These are phyloP conservation scores for Galaxias olidus DNA, from an alignment of 2,797 vertebrate species.

Conservation along the genomic window DNA sequence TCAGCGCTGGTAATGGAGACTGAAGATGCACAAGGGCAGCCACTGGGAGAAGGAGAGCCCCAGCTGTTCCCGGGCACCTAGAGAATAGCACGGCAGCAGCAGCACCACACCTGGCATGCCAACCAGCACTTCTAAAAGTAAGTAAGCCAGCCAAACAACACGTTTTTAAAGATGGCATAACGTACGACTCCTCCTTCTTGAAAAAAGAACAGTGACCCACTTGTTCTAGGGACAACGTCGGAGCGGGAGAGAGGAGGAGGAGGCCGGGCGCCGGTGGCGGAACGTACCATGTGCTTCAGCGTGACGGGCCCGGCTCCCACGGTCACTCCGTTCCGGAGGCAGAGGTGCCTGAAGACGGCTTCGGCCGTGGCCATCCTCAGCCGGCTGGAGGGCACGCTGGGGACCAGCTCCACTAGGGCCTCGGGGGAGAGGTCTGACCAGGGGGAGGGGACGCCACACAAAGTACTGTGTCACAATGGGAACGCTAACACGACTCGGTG, in stretches of 20 bases:
- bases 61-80: conserved; percentile 51
- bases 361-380: conserved; percentile 83
- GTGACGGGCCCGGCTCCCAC: conserved; percentile 70
- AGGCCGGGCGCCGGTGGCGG: neutral
- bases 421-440: conserved; percentile 69
- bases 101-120: conserved; percentile 8
- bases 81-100: conserved; percentile 21
- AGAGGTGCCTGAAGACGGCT: conserved; percentile 78
- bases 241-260: too few species aligned
- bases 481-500: neutral
- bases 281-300: conserved; percentile 82
- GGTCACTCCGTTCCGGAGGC: conserved; percentile 58
- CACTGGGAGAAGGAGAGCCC: conserved; percentile 25
- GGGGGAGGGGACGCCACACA: neutral
- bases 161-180: too few species aligned
- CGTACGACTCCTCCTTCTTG: conserved; percentile 16
- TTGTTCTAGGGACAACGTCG: too few species aligned
- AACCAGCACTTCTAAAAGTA: neutral
- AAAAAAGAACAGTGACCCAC: neutral
- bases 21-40: conserved; percentile 27
- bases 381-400: conserved; percentile 73
- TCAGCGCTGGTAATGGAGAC: conserved; percentile 10
- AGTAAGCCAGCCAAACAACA: conserved; percentile 15
- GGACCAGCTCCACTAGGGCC: conserved; percentile 74
- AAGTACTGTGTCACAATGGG: neutral